phyloP scores from a whole-genome alignment of 2,113 vertebrate species.

The Protomyctophum bolini region DNA sequence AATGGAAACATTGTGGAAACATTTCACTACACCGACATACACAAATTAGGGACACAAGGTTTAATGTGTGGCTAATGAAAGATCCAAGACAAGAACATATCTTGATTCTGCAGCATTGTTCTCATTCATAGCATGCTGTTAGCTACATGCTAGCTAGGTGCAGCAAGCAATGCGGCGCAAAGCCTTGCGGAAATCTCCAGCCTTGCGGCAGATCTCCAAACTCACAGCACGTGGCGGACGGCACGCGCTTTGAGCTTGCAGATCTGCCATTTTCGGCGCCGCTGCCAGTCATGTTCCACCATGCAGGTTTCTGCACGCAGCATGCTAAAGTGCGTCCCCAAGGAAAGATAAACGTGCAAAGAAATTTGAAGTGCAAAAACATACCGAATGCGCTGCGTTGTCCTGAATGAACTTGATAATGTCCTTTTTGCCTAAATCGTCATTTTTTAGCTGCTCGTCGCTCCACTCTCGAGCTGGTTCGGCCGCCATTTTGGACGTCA shows the following conservation, averaged over 20 bases:
- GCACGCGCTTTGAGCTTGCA: not conserved
- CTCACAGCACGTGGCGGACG: no score
- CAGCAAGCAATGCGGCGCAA: constrained; percentile 5
- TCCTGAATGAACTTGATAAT: constrained; percentile 94
- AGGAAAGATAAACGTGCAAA: not conserved
- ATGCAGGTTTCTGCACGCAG: not conserved
- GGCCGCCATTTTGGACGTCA: constrained; percentile 77
- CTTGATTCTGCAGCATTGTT: no score
- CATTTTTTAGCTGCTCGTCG: constrained; percentile 89
- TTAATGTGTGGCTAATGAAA: no score
- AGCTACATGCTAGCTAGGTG: not conserved
- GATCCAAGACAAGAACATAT: no score
- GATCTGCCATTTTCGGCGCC: constrained; percentile 9
- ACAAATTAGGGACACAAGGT: no score
- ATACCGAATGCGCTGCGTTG: constrained; percentile 89
- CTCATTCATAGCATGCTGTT: no score
- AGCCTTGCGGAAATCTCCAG: no score
- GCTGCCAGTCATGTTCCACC: constrained; percentile 5
- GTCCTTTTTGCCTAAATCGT: constrained; percentile 92
- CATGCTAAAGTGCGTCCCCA: not conserved
- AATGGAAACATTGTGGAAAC: no score
- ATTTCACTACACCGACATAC: no score
- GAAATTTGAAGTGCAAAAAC: not conserved
- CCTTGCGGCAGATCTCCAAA: no score
- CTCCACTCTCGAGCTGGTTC: constrained; percentile 86